Evolutionary conservation across 2,797 vertebrate species (phyloP), one percentile per base, ranked within the genome.

Genomic region (Iguana delicatissima): DNA sequence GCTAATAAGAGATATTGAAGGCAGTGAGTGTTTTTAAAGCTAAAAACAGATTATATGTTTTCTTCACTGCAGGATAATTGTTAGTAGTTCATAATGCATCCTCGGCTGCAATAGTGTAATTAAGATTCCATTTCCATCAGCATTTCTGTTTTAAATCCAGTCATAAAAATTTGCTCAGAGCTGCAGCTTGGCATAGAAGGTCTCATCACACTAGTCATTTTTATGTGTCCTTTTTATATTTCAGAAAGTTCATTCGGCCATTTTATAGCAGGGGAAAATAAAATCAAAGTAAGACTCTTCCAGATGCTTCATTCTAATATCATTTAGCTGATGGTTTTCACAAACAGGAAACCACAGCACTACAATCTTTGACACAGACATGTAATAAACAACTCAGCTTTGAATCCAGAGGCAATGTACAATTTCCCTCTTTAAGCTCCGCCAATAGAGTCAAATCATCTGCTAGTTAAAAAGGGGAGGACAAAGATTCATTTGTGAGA

Each of bases 91-190:
- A 87, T 94, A 94, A 93, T 55, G 22, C 81, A 81, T 93, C 86
- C 87, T 90, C 83, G 87, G 81, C 14, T 92, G 72, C 20, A 32
- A 90, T 73, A 89, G 90, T 92, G 69, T 96, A 96, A 97, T 97
- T 97, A 96, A 96, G 93, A 96, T 95, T 95, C 96, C 94, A 94
- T 92, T 95, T 94, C 95, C 94, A 94, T 91, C 89, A 86, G 55
- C 95, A 94, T 94, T 96, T 96, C 93, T 92, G 86, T 92, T 96
- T 96, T 93, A 96, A 96, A 90, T 5, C 62, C 57, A 91, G 85
- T 90, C 95, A 95, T 95, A 95, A 96, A 96, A 95, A 91, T 84
- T 90, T 92, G 87, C 79, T 96, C 90, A 91, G 74, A 94, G 94
- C 91, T 91, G 86, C 92, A 95, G 94, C 91, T 89, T 90, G 79